Percentiles rank a stretch among this genome's conserved stretches.
phyloP scores from a whole-genome alignment of 1,140 invertebrate species.

The Dinothrombium tinctorium region DNA sequence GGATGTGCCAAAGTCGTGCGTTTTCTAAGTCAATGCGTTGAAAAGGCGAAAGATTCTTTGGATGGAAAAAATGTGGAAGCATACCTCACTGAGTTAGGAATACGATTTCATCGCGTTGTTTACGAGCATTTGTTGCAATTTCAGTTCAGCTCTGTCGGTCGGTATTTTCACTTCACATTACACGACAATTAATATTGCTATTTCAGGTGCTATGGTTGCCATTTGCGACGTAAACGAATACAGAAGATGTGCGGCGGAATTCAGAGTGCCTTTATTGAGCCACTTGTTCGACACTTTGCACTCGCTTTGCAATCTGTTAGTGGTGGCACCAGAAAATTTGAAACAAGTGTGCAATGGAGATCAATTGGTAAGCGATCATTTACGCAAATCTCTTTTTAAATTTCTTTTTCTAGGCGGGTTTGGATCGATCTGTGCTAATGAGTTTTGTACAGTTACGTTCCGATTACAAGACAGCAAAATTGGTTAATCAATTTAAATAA shows the following conservation, averaged over 20 bases:
- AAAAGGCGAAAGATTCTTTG: constrained; percentile 52
- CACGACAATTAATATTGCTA: constrained; percentile 5
- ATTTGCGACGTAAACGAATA: constrained; percentile 94
- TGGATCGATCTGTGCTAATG: no score
- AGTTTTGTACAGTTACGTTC: no score
- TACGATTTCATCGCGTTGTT: constrained; percentile 71
- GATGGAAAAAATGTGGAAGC: constrained; percentile 80
- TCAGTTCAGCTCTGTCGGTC: constrained; percentile 79
- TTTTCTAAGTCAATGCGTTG: constrained; percentile 49
- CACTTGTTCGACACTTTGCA: constrained; percentile 81
- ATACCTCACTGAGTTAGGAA: constrained; percentile 64
- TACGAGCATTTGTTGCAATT: constrained; percentile 85
- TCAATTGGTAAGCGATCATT: constrained; percentile 68
- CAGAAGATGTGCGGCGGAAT: constrained; percentile 48
- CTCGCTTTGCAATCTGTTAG: constrained; percentile 75
- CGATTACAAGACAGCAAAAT: no score
- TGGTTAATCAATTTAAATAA: no score
- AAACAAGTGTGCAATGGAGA: constrained; percentile 82
- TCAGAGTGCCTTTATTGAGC: constrained; percentile 47
- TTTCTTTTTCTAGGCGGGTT: no score
- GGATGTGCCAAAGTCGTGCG: constrained; percentile 67
- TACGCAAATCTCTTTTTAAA: no score
- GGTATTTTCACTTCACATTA: constrained; percentile 6
- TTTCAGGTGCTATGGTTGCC: constrained; percentile 68
- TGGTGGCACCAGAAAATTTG: constrained; percentile 87